Evolutionary conservation across 2,797 vertebrate species (phyloP).

Genomic region (Anguilla marmorata): DNA sequence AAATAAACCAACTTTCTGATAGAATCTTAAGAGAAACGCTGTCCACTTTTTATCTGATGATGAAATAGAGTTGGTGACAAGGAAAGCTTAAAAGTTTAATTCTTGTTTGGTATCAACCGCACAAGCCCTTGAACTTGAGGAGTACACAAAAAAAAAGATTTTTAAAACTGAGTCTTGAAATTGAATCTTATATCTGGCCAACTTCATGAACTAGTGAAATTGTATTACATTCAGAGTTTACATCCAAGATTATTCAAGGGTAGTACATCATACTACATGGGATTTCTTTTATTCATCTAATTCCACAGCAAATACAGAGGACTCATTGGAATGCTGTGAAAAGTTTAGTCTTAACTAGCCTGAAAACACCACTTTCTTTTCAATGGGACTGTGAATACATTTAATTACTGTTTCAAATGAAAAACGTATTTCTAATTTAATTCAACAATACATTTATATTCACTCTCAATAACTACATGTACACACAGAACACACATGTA

Average conservation of each 20-base stretch:
- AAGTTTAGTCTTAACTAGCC: background rate
- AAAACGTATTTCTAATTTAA: background rate
- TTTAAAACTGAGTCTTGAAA: background rate
- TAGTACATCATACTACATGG: background rate
- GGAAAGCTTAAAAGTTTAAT: background rate
- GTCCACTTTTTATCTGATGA: background rate
- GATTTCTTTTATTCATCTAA: background rate
- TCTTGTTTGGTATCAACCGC: background rate
- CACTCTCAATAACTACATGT: background rate
- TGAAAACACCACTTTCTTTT: background rate
- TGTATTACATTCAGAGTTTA: background rate
- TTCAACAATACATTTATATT: conserved; percentile 1
- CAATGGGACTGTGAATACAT: background rate
- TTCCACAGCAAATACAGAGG: background rate
- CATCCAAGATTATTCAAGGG: background rate
- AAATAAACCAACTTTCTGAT: background rate
- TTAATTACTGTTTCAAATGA: background rate
- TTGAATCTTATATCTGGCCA: background rate
- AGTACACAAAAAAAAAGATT: background rate
- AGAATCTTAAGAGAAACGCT: background rate
- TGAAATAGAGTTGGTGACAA: background rate
- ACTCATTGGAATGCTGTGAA: background rate
- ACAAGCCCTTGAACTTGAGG: background rate
- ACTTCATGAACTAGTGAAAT: background rate
- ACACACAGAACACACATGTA: background rate